Evolutionary conservation across 2,113 vertebrate genomes (phyloP), one percentile per base, ranked within the genome.

Genomic region (Rhodinocichla rosea): DNA sequence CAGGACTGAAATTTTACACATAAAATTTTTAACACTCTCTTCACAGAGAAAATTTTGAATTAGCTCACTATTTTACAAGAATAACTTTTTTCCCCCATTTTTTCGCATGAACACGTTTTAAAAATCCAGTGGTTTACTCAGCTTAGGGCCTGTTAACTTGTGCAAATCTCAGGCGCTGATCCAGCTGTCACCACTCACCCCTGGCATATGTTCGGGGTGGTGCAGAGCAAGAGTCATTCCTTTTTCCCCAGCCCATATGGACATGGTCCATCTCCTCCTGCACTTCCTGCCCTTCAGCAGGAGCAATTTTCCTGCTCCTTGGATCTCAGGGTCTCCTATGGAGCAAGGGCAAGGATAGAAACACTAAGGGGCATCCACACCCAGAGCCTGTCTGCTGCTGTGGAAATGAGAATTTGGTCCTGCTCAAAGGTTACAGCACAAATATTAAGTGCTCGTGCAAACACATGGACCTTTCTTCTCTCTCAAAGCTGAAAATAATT

Each of bases 11-110:
- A 87, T 84, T 81, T 93, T 71, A 81, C 53, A 92, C 27, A 23
- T 83, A 97, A 97, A 95, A 71, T 91, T 98, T 96, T 91, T 92
- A 83, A 92, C 39, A 15, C 53, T 60, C 60, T 79, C 39, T 32
- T 90, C 62, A 84, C 53, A 52, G 90, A 68, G 65, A 50, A 56
- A 69, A 70, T 57, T 95, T 75, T 33, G 19, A 90, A 94, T 70
- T 55, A 64, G 83, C 89, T 96, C 95, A 57, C 40, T 83, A 64
- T 81, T 92, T 92, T 70, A 69, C 82, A 91, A 52, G 24, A 93
- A 49, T 33, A 49, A 49, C 30, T 45, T 65, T 27, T 14, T 22
- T 1, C 1, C 2, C 2, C 16, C 2, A 3, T 11, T 55, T 11
- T 28, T 62, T 44, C 68, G 18, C 19, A 42, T 55, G 10, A 76